Base-by-base conservation (phyloP, 2,113 vertebrate genomes). In the Otis tarda region DNA sequence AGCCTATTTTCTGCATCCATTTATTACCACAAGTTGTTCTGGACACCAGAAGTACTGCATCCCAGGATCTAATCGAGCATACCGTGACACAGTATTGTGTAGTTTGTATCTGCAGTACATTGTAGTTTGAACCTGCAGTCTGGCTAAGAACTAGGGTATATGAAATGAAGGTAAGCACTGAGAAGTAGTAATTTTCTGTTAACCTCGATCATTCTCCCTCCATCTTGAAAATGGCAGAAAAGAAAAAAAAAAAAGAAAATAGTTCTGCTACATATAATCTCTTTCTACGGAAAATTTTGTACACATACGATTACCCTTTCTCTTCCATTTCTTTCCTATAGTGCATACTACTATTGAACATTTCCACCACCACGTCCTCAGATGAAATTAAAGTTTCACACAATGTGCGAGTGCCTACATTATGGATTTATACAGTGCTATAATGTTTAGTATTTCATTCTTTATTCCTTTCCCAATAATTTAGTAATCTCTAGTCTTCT, bases 11-110 rank as follows among this genome's bases (percentile, higher is more conserved):
- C 45, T 53, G 53, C 49, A 79, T 27, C 21, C 52, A 43, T 27
- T 27, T 56, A 78, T 55, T 10, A 49, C 53, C 60, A 69, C 9
- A 35, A 57, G 16, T 67, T 75, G 53, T 10, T 73, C 61, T 91
- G 70, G 39, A 89, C 10, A 79, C 14, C 61, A 53, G 6, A 67
- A 60, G 30, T 24, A 83, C n/a, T 7, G 0, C 63, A 71, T 61
- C 63, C 31, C 70, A 76, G 65, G 24, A 83, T 25, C 30, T 53
- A 71, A 73, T 33, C 57, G 95, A 89, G 56, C 57, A 33, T 3
- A 35, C 23, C 24, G 27, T 0, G 0, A 47, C n/a, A 82, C 19
- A 60, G 25, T 28, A 21, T 3, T 12, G 4, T 59, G 24, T 3
- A 68, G 47, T 14, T 67, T 35, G 60, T 84, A 71, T 25, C 33